phyloP scores from a whole-genome alignment of 2,797 vertebrate genomes.

The Cottoperca gobio region DNA sequence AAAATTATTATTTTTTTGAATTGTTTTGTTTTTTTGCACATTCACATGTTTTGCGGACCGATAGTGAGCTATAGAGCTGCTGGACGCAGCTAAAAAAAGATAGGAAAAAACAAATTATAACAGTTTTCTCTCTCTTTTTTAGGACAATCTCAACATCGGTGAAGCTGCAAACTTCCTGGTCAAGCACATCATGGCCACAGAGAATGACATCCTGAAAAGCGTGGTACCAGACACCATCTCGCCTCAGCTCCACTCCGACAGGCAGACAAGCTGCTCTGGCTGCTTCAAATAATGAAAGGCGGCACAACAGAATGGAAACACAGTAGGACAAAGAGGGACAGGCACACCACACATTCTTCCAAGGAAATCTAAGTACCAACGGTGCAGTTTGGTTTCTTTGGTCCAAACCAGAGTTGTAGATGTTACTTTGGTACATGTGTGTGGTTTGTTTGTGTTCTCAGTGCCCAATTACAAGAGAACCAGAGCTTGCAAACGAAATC shows the following conservation, averaged over 20 bases:
- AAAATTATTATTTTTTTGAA: no score
- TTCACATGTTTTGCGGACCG: no score
- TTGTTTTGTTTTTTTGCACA: no score
- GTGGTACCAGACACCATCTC: conserved; percentile 91
- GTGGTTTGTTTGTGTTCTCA: conserved; percentile 5
- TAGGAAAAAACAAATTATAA: not conserved
- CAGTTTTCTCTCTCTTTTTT: conserved; percentile 20
- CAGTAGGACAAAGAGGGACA: conserved; percentile 33
- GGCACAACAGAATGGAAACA: conserved; percentile 1
- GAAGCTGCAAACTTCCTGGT: conserved; percentile 96
- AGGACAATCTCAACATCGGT: conserved; percentile 97
- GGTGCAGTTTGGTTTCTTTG: conserved; percentile 11
- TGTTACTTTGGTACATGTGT: conserved; percentile 9
- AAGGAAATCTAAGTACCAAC: not conserved
- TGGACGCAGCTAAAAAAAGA: no score
- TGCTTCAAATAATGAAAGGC: conserved; percentile 88
- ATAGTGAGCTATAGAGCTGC: no score
- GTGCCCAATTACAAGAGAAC: not conserved
- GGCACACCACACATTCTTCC: not conserved
- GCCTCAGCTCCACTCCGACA: conserved; percentile 86
- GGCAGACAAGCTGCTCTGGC: conserved; percentile 87
- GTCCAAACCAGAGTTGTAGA: conserved; percentile 18
- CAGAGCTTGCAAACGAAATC: conserved; percentile 30
- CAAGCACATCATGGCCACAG: conserved; percentile 96
- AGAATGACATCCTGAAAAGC: conserved; percentile 90